A percentile compares a stretch with the other conserved stretches of the same genome.
phyloP scores from a whole-genome alignment of 2,797 vertebrate genomes.

The Tenualosa ilisha region DNA sequence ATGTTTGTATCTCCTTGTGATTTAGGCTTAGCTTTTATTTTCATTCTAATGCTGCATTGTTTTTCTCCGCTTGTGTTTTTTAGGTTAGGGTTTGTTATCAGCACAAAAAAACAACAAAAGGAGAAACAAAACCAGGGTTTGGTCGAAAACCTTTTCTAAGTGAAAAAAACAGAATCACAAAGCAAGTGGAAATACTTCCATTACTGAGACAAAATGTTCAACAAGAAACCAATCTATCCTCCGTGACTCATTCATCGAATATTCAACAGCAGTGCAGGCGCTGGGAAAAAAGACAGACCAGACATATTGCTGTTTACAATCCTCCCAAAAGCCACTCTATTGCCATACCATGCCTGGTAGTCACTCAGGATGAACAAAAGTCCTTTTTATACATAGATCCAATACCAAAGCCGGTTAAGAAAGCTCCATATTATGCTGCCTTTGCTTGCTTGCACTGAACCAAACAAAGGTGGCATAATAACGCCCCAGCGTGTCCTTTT shows the following conservation, averaged over 20 bases:
- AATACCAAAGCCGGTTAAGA: no score
- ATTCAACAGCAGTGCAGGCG: slow-evolving; percentile 10
- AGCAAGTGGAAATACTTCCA: neutral
- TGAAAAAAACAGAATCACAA: slow-evolving; percentile 2
- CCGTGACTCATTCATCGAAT: slow-evolving; percentile 10
- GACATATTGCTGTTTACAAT: slow-evolving; percentile 20
- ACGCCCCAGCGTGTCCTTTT: no score
- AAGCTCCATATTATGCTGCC: no score
- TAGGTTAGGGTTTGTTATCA: neutral
- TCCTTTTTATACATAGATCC: no score
- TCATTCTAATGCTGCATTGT: neutral
- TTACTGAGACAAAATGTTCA: slow-evolving; percentile 20
- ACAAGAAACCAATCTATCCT: slow-evolving; percentile 4
- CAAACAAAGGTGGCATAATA: no score
- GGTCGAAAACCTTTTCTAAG: slow-evolving; percentile 8
- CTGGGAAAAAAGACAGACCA: neutral
- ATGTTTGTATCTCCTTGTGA: slow-evolving; percentile 16
- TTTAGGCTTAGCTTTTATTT: neutral
- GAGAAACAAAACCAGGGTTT: neutral
- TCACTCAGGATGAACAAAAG: neutral
- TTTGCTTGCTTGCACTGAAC: no score
- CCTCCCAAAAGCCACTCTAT: neutral
- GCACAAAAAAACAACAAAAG: neutral
- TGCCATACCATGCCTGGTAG: neutral
- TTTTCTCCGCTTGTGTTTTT: neutral